Evolutionary conservation across 1,140 invertebrate genomes (phyloP), one percentile per base, ranked within the genome.

Genomic region (Caligus rogercresseyi): DNA sequence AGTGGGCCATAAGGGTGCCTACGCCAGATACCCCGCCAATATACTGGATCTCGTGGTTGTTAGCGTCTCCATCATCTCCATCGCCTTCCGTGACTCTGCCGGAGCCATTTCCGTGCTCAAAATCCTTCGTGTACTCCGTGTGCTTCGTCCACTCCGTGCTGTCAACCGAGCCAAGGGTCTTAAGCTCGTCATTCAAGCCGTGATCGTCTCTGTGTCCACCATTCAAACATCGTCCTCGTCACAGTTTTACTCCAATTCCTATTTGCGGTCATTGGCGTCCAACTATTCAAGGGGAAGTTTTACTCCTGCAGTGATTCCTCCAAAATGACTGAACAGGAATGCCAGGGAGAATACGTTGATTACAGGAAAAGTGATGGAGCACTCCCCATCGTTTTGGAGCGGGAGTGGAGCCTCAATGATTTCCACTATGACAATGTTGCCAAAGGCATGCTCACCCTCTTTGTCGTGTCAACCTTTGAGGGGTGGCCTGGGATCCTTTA

Each of bases 191-290:
- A 91, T 96, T 76, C 90, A 95, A 78, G 96, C 92, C 81, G 91
- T 96, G 78, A 94, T 96, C 80, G 92, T 96, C 77, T 91, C 92
- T 70, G 88, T 96, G 74, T 96, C 95, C 83, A 95, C 92, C 76
- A 96, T 96, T 78, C 90, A 91, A 96, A 96, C 81, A 96, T 96
- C 80, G 90, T 96, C 80, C 82, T 96, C 81, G 91, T 98, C 73
- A 96, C 93, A 74, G 92, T 89, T 78, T 86, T 98, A 70, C 87
- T 98, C 71, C 88, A 97, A 79, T 99, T 98, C 83, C 98, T 98
- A 91, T 99, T 98, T 79, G 92, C 94, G 72, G 94, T 98, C 72
- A 98, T 99, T 79, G 95, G 95, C 80, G 95, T 98, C 71, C 95
- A 99, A 79, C 86, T 99, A 72, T 98, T 98, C 80, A 98, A 98